Evolutionary conservation across 2,797 vertebrate genomes (phyloP).

Genomic region (Aselliscus stoliczkanus): DNA sequence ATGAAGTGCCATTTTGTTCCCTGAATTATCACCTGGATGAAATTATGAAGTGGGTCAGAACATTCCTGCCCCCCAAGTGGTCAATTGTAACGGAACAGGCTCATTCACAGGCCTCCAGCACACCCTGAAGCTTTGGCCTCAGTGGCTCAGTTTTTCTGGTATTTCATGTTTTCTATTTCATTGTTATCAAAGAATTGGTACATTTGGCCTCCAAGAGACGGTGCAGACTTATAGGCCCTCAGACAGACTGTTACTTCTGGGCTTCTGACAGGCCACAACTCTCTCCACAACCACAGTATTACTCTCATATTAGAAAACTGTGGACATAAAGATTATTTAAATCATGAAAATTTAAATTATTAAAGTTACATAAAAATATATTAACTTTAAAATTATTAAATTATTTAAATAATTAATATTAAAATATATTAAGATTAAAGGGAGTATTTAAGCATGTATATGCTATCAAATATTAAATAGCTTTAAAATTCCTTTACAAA

Average conservation of each 20-base stretch:
- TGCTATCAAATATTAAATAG: not conserved
- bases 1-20: not conserved
- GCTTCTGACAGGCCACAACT: not conserved
- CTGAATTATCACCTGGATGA: not conserved
- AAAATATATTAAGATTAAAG: not conserved
- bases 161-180: not conserved
- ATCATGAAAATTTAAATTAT: not conserved
- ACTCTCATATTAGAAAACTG: not conserved
- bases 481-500: constrained; percentile 12
- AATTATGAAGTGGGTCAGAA: not conserved
- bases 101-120: not conserved
- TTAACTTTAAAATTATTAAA: not conserved
- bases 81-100: not conserved
- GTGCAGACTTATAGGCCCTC: not conserved
- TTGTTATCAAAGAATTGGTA: not conserved
- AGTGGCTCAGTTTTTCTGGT: not conserved
- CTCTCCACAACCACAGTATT: not conserved
- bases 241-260: not conserved
- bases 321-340: not conserved
- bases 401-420: not conserved
- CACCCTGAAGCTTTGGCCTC: not conserved
- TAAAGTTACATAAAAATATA: not conserved
- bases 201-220: not conserved
- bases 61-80: not conserved
- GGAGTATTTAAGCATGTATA: not conserved